phyloP scores from a whole-genome alignment of 2,113 vertebrate species.

The Python bivittatus region DNA sequence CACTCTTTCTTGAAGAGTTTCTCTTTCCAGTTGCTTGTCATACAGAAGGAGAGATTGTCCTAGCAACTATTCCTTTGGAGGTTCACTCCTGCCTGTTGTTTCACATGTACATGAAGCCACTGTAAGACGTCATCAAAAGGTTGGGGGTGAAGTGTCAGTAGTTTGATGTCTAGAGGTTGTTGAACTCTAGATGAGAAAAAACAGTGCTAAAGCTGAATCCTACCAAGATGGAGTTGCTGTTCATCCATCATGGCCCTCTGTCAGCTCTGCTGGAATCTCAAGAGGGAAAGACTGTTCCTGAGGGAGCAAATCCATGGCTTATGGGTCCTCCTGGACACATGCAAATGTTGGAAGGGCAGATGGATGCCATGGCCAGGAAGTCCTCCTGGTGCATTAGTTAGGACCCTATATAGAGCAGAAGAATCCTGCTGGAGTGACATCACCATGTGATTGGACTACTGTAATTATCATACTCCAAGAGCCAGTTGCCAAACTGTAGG shows the following conservation, averaged over 20 bases:
- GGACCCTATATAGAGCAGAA: background rate
- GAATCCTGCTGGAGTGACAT: background rate
- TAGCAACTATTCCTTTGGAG: background rate
- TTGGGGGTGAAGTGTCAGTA: background rate
- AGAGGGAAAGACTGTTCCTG: too few species aligned
- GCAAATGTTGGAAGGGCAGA: too few species aligned
- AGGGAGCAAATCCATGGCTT: too few species aligned
- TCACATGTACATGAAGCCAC: background rate
- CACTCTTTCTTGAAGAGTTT: background rate
- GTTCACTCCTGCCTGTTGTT: background rate
- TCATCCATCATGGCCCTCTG: too few species aligned
- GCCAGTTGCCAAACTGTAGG: background rate
- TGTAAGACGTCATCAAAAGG: background rate
- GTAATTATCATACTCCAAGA: background rate
- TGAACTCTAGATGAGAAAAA: background rate
- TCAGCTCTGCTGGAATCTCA: too few species aligned
- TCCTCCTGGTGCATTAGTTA: background rate
- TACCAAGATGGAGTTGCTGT: too few species aligned
- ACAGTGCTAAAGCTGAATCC: too few species aligned
- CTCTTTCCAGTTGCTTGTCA: background rate
- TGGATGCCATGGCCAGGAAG: too few species aligned
- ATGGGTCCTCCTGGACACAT: too few species aligned
- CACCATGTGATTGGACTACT: background rate
- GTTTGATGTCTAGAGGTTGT: background rate
- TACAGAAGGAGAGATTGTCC: background rate